phyloP scores from a whole-genome alignment of 2,797 vertebrate genomes.

The Lagorchestes hirsutus region DNA sequence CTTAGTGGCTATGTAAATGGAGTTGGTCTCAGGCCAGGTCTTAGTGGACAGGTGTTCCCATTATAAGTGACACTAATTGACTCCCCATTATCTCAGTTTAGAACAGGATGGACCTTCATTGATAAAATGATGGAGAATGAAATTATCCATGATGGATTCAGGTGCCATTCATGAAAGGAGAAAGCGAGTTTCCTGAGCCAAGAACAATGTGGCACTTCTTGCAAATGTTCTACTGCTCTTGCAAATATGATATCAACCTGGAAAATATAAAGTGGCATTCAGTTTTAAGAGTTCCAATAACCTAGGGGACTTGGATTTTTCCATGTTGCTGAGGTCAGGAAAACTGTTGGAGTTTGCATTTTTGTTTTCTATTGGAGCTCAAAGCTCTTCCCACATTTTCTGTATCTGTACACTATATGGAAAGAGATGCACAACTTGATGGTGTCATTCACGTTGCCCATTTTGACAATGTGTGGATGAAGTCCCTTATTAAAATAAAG shows the following conservation, averaged over 20 bases:
- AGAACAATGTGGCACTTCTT: slow-evolving; percentile 40
- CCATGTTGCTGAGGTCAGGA: background rate
- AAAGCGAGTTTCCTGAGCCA: background rate
- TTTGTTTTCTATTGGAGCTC: slow-evolving; percentile 22
- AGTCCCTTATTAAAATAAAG: background rate
- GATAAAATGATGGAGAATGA: slow-evolving; percentile 34
- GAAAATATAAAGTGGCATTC: slow-evolving; percentile 8
- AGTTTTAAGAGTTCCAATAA: slow-evolving; percentile 50
- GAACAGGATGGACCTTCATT: slow-evolving; percentile 43
- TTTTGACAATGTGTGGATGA: slow-evolving; percentile 17
- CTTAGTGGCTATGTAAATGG: slow-evolving; percentile 67
- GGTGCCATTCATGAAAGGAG: slow-evolving; percentile 27
- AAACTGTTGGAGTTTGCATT: slow-evolving; percentile 6
- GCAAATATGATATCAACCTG: slow-evolving; percentile 42
- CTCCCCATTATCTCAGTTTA: slow-evolving; percentile 61
- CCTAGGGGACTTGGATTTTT: background rate
- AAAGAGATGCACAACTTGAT: slow-evolving; percentile 7
- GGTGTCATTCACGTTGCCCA: background rate
- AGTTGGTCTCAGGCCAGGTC: slow-evolving; percentile 72
- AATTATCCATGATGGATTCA: slow-evolving; percentile 35
- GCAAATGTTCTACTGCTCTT: slow-evolving; percentile 43
- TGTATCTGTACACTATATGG: slow-evolving; percentile 4
- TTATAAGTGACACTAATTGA: slow-evolving; percentile 78
- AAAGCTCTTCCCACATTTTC: background rate
- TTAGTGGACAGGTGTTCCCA: slow-evolving; percentile 73